These are phyloP conservation scores for Trichopria drosophilae DNA, from an alignment of 2,888 invertebrate species.

Conservation along the genomic window DNA sequence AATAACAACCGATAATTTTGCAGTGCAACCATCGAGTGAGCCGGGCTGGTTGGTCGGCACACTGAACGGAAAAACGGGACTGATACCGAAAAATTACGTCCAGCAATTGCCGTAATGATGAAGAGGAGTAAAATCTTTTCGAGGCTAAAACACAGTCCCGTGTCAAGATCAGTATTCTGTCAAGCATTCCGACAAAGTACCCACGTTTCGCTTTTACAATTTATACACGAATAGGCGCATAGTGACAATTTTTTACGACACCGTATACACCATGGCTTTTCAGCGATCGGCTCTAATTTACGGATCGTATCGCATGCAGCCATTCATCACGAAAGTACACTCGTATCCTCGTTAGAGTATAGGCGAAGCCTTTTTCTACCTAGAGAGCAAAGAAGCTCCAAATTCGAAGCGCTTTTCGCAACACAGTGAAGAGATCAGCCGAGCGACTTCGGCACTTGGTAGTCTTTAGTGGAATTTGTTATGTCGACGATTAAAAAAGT, in stretches of 20 bases:
- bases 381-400: conserved; percentile 20
- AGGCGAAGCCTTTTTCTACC: conserved; percentile 30
- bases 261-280: conserved; percentile 17
- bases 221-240: conserved; percentile 23
- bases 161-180: conserved; percentile 34
- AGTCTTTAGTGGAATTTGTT: conserved; percentile 28
- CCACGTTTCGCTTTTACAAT: conserved; percentile 29
- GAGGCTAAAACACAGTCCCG: conserved; percentile 14
- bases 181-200: conserved; percentile 39
- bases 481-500: conserved; percentile 24
- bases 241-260: conserved; percentile 29
- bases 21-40: conserved; percentile 88
- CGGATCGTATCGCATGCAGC: conserved; percentile 16
- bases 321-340: conserved; percentile 26
- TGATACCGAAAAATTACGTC: conserved; percentile 96
- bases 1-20: conserved; percentile 42
- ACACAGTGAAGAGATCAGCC: conserved; percentile 9
- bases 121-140: conserved; percentile 43
- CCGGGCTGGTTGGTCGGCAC: conserved; percentile 98
- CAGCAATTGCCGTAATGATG: conserved; percentile 74
- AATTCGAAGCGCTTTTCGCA: conserved; percentile 33
- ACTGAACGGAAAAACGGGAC: conserved; percentile 85
- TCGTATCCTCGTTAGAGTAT: conserved; percentile 25
- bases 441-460: conserved; percentile 8
- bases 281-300: not conserved